A percentile compares a stretch with the other conserved stretches of the same genome.
These are phyloP conservation scores for Eupristina koningsbergeri DNA, from an alignment of 1,140 invertebrate genomes.

Conservation along the genomic window DNA sequence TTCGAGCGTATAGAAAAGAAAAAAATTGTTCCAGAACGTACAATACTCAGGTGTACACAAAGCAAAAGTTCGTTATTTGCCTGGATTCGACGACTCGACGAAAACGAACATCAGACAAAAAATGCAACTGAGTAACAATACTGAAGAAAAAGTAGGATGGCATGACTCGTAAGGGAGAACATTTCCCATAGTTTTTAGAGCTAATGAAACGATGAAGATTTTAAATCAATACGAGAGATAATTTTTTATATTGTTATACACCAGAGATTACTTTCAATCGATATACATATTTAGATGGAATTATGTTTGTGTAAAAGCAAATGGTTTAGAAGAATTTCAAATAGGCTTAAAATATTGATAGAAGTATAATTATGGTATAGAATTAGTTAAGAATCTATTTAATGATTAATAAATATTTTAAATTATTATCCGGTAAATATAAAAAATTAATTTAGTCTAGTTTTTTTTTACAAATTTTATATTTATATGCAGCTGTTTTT, in stretches of 20 bases:
- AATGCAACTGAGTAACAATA: background rate
- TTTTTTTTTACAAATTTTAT: too few species aligned
- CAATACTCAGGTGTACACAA: constrained; percentile 26
- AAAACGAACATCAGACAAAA: constrained; percentile 16
- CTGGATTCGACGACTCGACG: constrained; percentile 11
- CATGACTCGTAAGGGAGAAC: background rate
- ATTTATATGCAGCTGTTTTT: too few species aligned
- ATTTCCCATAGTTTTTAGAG: background rate
- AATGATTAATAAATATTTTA: too few species aligned
- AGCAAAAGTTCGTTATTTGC: constrained; percentile 39
- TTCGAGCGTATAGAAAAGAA: background rate
- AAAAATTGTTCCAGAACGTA: background rate
- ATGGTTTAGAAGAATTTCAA: too few species aligned
- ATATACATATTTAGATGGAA: too few species aligned
- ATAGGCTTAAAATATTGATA: too few species aligned
- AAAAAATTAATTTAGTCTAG: too few species aligned
- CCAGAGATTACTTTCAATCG: too few species aligned
- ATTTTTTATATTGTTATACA: background rate
- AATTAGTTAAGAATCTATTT: too few species aligned
- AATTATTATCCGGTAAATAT: too few species aligned
- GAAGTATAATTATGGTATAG: too few species aligned
- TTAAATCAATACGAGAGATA: background rate
- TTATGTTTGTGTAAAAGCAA: too few species aligned
- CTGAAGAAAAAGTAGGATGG: background rate
- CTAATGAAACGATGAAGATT: constrained; percentile 18